Percentiles rank a stretch among this genome's conserved stretches.
phyloP scores from a whole-genome alignment of 2,113 vertebrate genomes.

The Lathamus discolor region DNA sequence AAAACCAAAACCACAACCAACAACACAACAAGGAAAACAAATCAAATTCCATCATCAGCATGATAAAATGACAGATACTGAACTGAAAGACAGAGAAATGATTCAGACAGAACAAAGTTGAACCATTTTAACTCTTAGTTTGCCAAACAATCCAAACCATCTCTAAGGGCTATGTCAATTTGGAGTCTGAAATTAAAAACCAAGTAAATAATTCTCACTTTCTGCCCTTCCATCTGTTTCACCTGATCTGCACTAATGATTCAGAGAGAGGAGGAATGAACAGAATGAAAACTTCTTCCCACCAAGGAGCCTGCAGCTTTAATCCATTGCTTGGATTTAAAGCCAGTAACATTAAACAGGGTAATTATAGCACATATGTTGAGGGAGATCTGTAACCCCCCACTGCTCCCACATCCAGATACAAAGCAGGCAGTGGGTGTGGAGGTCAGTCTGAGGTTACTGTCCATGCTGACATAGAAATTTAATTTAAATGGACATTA shows the following conservation, averaged over 20 bases:
- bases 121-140: not conserved
- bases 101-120: not conserved
- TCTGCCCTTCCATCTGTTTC: not conserved
- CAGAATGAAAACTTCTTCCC: not conserved
- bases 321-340: slow-evolving; percentile 11
- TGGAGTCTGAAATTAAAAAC: not conserved
- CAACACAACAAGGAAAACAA: not conserved
- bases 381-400: not conserved
- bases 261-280: not conserved
- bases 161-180: not conserved
- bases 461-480: not conserved
- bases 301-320: not conserved
- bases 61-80: not conserved
- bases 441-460: not conserved
- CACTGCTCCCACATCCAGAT: not conserved
- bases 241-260: not conserved
- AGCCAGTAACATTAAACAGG: not conserved
- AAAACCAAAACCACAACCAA: not conserved
- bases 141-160: not conserved
- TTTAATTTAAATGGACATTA: not conserved
- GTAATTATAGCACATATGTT: slow-evolving; percentile 14
- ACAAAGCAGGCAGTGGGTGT: not conserved
- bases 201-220: not conserved
- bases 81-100: not conserved
- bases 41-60: not conserved